A percentile compares a stretch with the other conserved stretches of the same genome.
Conservation (phyloP, 2,113 vertebrate genomes). For the Xenus cinereus region DNA sequence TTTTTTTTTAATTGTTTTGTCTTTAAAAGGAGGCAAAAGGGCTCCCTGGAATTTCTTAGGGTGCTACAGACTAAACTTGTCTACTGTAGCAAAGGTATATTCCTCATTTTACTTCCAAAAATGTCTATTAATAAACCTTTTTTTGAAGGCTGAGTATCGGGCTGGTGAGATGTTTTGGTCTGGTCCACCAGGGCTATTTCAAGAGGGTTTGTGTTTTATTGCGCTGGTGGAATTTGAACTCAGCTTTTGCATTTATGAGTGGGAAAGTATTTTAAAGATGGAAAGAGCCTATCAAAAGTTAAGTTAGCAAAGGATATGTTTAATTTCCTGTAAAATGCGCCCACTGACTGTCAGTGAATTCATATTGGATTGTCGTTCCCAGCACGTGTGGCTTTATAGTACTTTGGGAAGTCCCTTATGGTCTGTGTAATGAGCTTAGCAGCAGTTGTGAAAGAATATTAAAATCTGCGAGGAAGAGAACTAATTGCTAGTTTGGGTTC, state of each 20-base stretch:
- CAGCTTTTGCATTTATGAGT: not conserved
- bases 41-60: not conserved
- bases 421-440: not conserved
- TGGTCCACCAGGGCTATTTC: not conserved
- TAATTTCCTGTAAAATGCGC: not conserved
- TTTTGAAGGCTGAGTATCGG: not conserved
- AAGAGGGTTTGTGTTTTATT: not conserved
- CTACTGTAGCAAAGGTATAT: not conserved
- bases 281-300: not conserved
- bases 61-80: not conserved
- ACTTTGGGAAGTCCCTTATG: not conserved
- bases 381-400: not conserved
- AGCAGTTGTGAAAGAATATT: not conserved
- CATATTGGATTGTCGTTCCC: not conserved
- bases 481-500: not conserved
- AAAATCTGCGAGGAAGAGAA: not conserved
- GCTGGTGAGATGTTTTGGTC: not conserved
- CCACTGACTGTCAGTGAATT: not conserved
- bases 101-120: not conserved
- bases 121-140: not conserved
- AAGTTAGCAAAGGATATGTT: not conserved
- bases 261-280: not conserved
- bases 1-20: not conserved
- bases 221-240: not conserved
- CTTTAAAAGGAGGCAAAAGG: not conserved